Base-by-base conservation (phyloP, 1,140 invertebrate genomes). In the Pseudomyrmex flavicornis region DNA sequence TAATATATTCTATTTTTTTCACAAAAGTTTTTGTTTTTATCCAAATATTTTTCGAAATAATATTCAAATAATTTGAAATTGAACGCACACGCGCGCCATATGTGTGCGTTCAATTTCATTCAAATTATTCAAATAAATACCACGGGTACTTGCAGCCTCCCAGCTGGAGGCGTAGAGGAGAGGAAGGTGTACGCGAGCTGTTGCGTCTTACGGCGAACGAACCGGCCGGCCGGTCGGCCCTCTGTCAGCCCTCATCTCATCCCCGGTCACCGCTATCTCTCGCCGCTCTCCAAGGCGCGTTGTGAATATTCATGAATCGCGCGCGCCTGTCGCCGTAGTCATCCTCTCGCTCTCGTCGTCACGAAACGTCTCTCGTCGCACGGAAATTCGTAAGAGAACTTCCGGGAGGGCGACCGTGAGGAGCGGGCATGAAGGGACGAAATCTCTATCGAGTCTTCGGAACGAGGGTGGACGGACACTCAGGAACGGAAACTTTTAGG, bases 241-340 rank as follows among this genome's bases (percentile, higher is more conserved):
- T 63, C 20, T 61, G 65, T 83, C 70, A n/a, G 12, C 10, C 12
- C 56, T 22, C 12, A 12, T 63, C 48, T 17, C 52, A 82, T 59
- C 54, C 10, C 46, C 76, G 2, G 44, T 58, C 54, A 13, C 54
- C 46, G 35, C 26, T 52, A 52, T 44, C 69, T 82, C 65, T 68
- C 63, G 48, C 15, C 65, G 20, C 79, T 83, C 69, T 83, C 80
- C 70, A 52, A 54, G 59, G 62, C 74, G 17, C 73, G 54, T 65
- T 22, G 61, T 86, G 85, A 84, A 86, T 84, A 86, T 86, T 86
- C 85, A 86, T 84, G 85, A 86, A 56, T 20, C 75, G 65, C 52
- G 65, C 66, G 66, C 74, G 82, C 17, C 73, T 84, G 82, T 84
- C 82, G 65, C 58, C 82, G 63, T 61, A 77, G 74, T 77, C 61